These are phyloP conservation scores for Corynorhinus townsendii DNA, from an alignment of 2,113 vertebrate species.

Conservation along the genomic window DNA sequence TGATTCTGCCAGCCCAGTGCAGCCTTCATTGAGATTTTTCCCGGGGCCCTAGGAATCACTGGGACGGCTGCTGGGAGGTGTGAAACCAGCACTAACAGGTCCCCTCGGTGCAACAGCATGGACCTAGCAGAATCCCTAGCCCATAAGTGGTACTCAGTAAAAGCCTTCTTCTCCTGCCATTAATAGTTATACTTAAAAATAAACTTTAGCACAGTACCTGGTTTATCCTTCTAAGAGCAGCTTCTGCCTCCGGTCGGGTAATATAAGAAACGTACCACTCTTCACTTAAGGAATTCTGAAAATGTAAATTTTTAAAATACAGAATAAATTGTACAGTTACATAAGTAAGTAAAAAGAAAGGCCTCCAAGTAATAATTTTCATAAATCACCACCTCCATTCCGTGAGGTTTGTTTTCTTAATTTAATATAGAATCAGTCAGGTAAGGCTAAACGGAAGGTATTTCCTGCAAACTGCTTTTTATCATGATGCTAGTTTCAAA, in stretches of 20 bases:
- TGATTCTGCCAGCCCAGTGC: neutral
- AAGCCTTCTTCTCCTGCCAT: neutral
- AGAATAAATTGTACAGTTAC: conserved; percentile 33
- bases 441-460: neutral
- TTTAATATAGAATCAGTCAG: neutral
- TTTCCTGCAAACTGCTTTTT: neutral
- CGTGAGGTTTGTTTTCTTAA: conserved; percentile 22
- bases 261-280: conserved; percentile 90
- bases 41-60: neutral
- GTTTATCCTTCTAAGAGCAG: conserved; percentile 84
- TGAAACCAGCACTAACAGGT: neutral
- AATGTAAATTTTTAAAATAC: conserved; percentile 25
- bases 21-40: neutral
- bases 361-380: neutral
- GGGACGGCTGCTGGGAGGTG: neutral
- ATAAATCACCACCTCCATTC: conserved; percentile 19
- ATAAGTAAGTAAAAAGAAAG: conserved; percentile 6
- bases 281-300: conserved; percentile 77
- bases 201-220: conserved; percentile 80
- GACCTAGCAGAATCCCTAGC: neutral
- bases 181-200: conserved; percentile 19
- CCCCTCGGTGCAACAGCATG: neutral
- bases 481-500: neutral
- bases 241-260: conserved; percentile 88
- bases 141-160: neutral